A percentile compares a stretch with the other conserved stretches of the same genome.
phyloP scores from a whole-genome alignment of 2,113 vertebrate genomes.

The Mellivora capensis region DNA sequence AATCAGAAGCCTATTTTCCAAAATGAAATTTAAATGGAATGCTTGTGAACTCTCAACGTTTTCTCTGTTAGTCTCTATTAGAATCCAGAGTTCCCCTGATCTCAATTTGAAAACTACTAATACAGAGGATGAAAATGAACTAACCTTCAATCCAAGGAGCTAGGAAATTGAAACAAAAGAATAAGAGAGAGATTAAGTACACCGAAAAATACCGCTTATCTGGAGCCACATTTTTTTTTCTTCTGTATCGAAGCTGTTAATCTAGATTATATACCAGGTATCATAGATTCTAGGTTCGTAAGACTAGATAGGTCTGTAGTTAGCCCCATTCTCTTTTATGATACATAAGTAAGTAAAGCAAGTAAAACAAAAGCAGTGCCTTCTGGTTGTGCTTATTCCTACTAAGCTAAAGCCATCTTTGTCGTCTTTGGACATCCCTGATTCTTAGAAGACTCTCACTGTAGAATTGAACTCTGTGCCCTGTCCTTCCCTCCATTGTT shows the following conservation, averaged over 20 bases:
- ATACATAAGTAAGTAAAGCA: neutral
- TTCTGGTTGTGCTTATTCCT: neutral
- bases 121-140: neutral
- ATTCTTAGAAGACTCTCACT: neutral
- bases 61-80: neutral
- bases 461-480: slow-evolving; percentile 30
- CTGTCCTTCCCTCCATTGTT: slow-evolving; percentile 65
- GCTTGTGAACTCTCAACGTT: neutral
- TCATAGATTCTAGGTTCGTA: neutral
- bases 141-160: neutral
- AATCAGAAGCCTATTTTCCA: slow-evolving; percentile 5
- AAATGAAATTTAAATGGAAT: slow-evolving; percentile 34
- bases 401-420: neutral
- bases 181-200: neutral
- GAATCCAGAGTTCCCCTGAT: neutral
- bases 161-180: neutral
- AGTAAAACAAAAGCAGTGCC: neutral
- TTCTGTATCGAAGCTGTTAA: neutral
- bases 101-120: slow-evolving; percentile 12
- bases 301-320: neutral
- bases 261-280: neutral
- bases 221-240: neutral
- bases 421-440: neutral
- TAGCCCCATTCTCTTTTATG: neutral
- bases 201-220: neutral